These are phyloP conservation scores for Rhabdomys pumilio DNA, from an alignment of 2,797 vertebrate species.

Conservation along the genomic window DNA sequence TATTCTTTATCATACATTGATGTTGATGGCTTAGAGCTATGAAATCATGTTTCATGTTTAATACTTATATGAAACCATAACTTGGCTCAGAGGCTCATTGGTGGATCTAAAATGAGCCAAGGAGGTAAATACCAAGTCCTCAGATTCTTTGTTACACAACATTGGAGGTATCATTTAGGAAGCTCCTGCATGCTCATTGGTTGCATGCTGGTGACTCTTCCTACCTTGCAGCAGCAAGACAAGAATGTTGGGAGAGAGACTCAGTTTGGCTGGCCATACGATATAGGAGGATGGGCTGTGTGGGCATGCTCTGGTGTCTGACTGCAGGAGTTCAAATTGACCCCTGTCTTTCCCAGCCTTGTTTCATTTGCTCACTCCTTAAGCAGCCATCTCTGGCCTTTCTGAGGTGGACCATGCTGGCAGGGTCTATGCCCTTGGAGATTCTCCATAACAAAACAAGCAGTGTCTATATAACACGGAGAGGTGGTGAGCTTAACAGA, in stretches of 20 bases:
- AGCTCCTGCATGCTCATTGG: not conserved
- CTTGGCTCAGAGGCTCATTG: not conserved
- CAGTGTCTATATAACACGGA: too few species aligned
- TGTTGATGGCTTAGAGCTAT: not conserved
- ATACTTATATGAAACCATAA: not conserved
- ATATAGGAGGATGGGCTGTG: not conserved
- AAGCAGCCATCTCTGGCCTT: not conserved
- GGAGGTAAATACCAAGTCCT: not conserved
- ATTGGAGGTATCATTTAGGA: accelerated
- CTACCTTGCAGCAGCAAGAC: not conserved
- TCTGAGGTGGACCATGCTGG: not conserved
- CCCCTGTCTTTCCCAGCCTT: not conserved
- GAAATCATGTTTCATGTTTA: not conserved
- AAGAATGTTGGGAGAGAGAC: not conserved
- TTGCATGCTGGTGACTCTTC: not conserved
- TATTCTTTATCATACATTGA: not conserved
- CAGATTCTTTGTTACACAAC: too few species aligned
- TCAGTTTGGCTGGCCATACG: not conserved
- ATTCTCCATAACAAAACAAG: not conserved
- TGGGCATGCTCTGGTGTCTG: not conserved
- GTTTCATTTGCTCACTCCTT: not conserved
- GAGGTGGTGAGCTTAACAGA: not conserved
- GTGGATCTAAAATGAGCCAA: not conserved
- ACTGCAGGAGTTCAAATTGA: not conserved
- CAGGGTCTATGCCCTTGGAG: not conserved